Percentiles rank a stretch among this genome's conserved stretches.
Conservation (phyloP, 2,797 vertebrate species). For the Crotalus adamanteus region DNA sequence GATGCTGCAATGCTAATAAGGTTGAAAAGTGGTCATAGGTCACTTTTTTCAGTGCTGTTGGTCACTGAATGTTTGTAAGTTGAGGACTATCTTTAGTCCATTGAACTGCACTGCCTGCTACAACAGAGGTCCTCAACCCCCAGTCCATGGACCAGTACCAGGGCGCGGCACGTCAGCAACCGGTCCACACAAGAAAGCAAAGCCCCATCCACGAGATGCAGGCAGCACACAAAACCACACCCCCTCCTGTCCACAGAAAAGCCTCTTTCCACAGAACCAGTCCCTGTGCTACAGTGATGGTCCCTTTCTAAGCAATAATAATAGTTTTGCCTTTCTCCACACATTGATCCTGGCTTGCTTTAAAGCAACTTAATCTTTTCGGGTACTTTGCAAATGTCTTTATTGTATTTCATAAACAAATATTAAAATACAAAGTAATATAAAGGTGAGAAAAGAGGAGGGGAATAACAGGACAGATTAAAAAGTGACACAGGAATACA, state of each 20-base stretch:
- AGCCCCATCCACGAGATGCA: too few species aligned
- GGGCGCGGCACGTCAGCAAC: too few species aligned
- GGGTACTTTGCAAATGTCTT: background rate
- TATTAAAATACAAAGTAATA: background rate
- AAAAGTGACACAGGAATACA: background rate
- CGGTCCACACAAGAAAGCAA: too few species aligned
- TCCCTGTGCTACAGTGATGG: background rate
- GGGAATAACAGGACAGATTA: background rate
- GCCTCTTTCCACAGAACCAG: too few species aligned
- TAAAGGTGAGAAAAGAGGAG: background rate
- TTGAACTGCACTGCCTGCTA: background rate
- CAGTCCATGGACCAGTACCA: too few species aligned
- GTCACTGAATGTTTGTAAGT: background rate
- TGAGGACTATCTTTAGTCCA: background rate
- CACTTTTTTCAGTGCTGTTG: background rate
- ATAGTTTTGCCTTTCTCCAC: too few species aligned
- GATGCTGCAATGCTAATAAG: background rate
- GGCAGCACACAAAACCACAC: too few species aligned
- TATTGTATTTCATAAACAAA: background rate
- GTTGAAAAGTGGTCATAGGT: background rate
- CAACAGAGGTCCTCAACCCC: too few species aligned
- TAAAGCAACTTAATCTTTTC: background rate
- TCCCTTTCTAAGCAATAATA: background rate
- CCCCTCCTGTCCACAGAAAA: too few species aligned
- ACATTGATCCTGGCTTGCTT: background rate